These are phyloP conservation scores for Pionites leucogaster DNA, from an alignment of 2,113 vertebrate genomes.

Conservation along the genomic window DNA sequence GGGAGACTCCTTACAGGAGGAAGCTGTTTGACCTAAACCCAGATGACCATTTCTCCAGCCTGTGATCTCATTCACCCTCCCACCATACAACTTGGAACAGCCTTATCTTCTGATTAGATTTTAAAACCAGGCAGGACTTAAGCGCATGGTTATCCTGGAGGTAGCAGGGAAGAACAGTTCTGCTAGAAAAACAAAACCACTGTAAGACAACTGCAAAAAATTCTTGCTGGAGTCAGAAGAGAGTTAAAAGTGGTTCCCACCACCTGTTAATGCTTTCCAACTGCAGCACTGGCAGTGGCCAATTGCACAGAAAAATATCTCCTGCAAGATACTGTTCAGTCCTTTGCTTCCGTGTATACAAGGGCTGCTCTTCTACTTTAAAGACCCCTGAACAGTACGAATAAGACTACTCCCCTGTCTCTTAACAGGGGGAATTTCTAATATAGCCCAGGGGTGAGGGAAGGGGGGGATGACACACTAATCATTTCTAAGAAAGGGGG, in stretches of 20 bases:
- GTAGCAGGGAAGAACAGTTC: not conserved
- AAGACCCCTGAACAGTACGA: not conserved
- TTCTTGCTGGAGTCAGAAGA: not conserved
- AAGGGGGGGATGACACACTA: not conserved
- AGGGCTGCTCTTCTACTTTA: not conserved
- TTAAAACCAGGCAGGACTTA: not conserved
- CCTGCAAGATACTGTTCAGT: not conserved
- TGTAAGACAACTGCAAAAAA: not conserved
- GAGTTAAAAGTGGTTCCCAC: not conserved
- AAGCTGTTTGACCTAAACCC: not conserved
- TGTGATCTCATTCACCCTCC: not conserved
- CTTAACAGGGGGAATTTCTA: not conserved
- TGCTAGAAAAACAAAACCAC: not conserved
- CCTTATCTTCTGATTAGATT: not conserved
- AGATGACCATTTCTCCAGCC: not conserved
- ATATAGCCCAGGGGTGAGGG: not conserved
- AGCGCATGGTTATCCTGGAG: not conserved
- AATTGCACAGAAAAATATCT: not conserved
- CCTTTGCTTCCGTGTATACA: not conserved
- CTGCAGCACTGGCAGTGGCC: not conserved
- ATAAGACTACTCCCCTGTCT: not conserved
- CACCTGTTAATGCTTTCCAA: not conserved
- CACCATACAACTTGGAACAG: not conserved
- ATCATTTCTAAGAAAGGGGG: not conserved
- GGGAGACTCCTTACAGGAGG: not conserved